Conservation (phyloP, 2,888 invertebrate species). For the Subacronicta megacephala region DNA sequence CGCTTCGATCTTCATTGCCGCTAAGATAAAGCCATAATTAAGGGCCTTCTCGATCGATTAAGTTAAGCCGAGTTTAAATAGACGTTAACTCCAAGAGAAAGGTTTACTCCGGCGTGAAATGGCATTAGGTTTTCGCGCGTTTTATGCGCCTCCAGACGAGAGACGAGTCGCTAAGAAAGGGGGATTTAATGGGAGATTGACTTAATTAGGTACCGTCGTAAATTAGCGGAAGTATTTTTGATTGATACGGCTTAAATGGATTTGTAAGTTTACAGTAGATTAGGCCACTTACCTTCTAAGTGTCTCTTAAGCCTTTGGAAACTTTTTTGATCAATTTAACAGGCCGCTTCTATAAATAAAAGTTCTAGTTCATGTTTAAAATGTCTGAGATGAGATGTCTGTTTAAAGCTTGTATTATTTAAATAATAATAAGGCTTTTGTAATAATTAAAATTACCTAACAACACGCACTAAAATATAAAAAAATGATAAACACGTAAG, state of each 20-base stretch:
- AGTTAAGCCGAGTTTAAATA: constrained; percentile 88
- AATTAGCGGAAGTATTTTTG: constrained; percentile 85
- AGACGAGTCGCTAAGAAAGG: constrained; percentile 87
- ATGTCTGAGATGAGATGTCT: background rate
- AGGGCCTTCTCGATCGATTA: constrained; percentile 89
- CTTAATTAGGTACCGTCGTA: constrained; percentile 84
- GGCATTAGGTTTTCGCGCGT: constrained; percentile 89
- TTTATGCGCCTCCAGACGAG: constrained; percentile 78
- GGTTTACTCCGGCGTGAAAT: constrained; percentile 90
- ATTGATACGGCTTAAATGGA: constrained; percentile 79
- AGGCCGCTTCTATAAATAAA: background rate
- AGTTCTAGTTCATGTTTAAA: constrained; percentile 16
- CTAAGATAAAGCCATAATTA: constrained; percentile 89
- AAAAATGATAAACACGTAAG: constrained; percentile 1
- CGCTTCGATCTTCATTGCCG: constrained; percentile 82
- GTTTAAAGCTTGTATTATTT: constrained; percentile 6
- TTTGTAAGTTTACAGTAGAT: constrained; percentile 66
- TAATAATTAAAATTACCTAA: background rate
- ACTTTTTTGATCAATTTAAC: constrained; percentile 14
- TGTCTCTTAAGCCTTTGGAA: constrained; percentile 22
- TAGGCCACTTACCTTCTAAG: constrained; percentile 30
- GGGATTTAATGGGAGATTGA: constrained; percentile 87
- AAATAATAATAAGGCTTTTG: background rate
- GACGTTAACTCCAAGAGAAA: constrained; percentile 88
- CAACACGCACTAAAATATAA: constrained; percentile 14